These are phyloP conservation scores for Hydraecia micacea DNA, from an alignment of 2,888 invertebrate species.

Conservation along the genomic window DNA sequence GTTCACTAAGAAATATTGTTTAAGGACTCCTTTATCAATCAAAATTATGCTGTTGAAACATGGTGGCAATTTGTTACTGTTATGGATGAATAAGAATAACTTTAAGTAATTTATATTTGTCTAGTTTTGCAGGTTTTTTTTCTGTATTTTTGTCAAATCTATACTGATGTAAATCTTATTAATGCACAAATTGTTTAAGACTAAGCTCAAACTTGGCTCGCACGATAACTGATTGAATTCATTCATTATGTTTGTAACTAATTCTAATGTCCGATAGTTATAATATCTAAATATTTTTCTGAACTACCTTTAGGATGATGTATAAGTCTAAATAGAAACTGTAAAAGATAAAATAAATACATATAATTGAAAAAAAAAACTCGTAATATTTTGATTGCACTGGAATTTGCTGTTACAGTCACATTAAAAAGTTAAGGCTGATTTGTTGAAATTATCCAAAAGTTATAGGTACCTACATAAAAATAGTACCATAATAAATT, in stretches of 20 bases:
- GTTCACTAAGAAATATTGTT: conserved; percentile 25
- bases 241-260: background rate
- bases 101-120: background rate
- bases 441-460: conserved; percentile 17
- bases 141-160: background rate
- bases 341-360: background rate
- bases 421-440: conserved; percentile 35
- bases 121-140: background rate
- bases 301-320: background rate
- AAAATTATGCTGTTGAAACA: conserved; percentile 32
- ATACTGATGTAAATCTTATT: background rate
- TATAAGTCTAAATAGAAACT: background rate
- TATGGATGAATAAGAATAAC: background rate
- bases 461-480: too few relatives aligned
- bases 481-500: background rate
- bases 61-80: conserved; percentile 9
- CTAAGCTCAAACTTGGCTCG: conserved; percentile 11
- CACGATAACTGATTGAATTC: background rate
- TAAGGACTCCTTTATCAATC: conserved; percentile 10
- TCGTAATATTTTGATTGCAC: conserved; percentile 3
- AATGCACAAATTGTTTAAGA: conserved; percentile 4
- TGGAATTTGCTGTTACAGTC: conserved; percentile 19
- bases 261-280: background rate
- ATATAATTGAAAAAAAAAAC: background rate
- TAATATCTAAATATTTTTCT: background rate